Evolutionary conservation across 2,113 vertebrate genomes (phyloP).

Genomic region (Hippoglossus stenolepis): DNA sequence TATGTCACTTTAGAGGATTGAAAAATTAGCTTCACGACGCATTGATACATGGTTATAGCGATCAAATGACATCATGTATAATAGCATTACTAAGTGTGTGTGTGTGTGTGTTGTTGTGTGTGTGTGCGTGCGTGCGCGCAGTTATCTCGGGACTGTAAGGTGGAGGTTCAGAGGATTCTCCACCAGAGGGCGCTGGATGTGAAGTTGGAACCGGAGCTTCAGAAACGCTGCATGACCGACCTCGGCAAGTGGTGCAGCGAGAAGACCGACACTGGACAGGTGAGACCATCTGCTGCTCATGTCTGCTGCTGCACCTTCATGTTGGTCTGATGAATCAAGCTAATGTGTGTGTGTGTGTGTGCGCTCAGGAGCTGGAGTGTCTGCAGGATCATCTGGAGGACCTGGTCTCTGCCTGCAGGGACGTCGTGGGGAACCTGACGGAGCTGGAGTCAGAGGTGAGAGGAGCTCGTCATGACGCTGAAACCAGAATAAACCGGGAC

Average conservation of each 20-base stretch:
- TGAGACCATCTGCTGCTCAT: neutral
- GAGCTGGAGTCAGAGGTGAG: conserved; percentile 95
- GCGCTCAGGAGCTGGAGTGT: conserved; percentile 90
- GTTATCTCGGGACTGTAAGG: conserved; percentile 94
- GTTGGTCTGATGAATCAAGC: no score
- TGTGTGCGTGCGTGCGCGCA: conserved; percentile 49
- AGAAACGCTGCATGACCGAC: conserved; percentile 95
- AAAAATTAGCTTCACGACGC: no score
- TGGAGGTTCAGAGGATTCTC: conserved; percentile 95
- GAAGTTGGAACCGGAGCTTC: conserved; percentile 93
- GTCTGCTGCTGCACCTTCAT: neutral
- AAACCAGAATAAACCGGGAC: neutral
- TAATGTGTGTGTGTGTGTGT: neutral
- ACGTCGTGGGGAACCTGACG: conserved; percentile 94
- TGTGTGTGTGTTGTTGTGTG: neutral
- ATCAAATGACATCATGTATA: no score
- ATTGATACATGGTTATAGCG: no score
- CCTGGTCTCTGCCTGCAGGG: conserved; percentile 89
- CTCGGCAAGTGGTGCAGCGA: conserved; percentile 98
- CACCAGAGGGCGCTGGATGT: conserved; percentile 97
- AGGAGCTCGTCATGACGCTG: neutral
- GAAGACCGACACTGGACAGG: conserved; percentile 91
- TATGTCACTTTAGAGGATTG: no score
- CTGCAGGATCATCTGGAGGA: conserved; percentile 97
- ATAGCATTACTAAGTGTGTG: neutral